Base-by-base conservation (phyloP, 2,888 invertebrate species). In the Spisula solida region DNA sequence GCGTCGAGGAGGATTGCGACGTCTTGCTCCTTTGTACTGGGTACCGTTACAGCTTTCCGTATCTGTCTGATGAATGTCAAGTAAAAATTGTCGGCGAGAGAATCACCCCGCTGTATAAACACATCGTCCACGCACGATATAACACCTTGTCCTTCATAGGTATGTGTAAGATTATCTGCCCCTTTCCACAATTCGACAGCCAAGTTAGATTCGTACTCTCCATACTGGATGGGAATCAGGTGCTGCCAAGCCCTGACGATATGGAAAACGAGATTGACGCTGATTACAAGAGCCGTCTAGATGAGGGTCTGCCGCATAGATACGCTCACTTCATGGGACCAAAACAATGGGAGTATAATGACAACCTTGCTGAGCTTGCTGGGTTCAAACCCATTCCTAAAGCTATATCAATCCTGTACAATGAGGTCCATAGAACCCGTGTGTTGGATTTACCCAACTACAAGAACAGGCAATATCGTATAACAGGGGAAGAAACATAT, bases 281-380 rank as follows among this genome's bases (percentile, higher is more conserved):
- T 0, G 98, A 98, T 96, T 97, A 97, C 95, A 94, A 97, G 79
- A 97, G 97, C 18, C 97, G 98, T 20, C 97, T 97, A 87, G 96
- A 97, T 0, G 97, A 97, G 34, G 98, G 98, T 0, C 97, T 98
- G 94, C 97, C 97, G 18, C 97, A 97, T 92, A 97, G 98, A 34
- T 98, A 98, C 95, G 98, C 98, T 34, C 98, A 99, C 96, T 98
- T 98, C 97, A 98, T 99, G 98, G 98, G 98, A 0, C 97, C 97
- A 0, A 97, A 97, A 80, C 98, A 98, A 97, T 98, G 97, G 88
- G 96, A 96, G 4, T 98, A 98, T 97, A 98, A 98, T 96, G 96
- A 97, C 51, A 97, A 97, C 85, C 97, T 99, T 82, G 97, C 98
- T 0, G 94, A 96, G 47, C 97, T 98, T 84, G 98, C 98, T 0